Conservation (phyloP, 1,140 invertebrate genomes). For the Brachionus sp. region DNA sequence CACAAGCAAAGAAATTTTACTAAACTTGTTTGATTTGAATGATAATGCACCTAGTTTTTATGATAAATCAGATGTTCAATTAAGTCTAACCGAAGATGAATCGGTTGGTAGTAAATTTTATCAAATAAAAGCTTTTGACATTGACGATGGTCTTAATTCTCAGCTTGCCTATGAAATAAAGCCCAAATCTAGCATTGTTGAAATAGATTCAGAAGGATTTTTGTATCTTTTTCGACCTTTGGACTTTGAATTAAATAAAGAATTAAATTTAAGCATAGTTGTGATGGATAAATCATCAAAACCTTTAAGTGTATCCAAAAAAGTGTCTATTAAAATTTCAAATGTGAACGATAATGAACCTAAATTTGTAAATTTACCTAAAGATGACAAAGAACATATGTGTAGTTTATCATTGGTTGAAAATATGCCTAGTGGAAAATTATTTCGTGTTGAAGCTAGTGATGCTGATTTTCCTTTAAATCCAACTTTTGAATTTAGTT, state of each 20-base stretch:
- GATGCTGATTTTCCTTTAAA: neutral
- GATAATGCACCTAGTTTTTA: conserved; percentile 5
- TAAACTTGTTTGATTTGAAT: conserved; percentile 18
- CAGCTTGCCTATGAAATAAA: neutral
- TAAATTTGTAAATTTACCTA: neutral
- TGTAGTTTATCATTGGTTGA: neutral
- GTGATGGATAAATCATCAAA: neutral
- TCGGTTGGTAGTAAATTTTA: neutral
- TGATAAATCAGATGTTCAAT: neutral
- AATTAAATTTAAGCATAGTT: neutral
- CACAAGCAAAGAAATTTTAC: conserved; percentile 11
- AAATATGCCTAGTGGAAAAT: neutral
- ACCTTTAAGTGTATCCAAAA: neutral
- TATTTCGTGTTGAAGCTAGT: neutral
- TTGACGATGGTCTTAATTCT: conserved; percentile 14
- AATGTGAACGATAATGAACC: conserved; percentile 40
- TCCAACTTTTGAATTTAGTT: neutral
- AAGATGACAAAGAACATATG: neutral
- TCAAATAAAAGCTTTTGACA: conserved; percentile 23
- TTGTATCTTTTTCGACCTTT: conserved; percentile 11
- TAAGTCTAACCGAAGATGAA: conserved; percentile 6
- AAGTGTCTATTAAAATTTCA: neutral
- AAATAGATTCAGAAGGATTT: conserved; percentile 6
- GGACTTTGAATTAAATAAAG: neutral
- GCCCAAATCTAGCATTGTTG: neutral